Evolutionary conservation across 2,797 vertebrate genomes (phyloP).

Genomic region (Buphagus erythrorhynchus): DNA sequence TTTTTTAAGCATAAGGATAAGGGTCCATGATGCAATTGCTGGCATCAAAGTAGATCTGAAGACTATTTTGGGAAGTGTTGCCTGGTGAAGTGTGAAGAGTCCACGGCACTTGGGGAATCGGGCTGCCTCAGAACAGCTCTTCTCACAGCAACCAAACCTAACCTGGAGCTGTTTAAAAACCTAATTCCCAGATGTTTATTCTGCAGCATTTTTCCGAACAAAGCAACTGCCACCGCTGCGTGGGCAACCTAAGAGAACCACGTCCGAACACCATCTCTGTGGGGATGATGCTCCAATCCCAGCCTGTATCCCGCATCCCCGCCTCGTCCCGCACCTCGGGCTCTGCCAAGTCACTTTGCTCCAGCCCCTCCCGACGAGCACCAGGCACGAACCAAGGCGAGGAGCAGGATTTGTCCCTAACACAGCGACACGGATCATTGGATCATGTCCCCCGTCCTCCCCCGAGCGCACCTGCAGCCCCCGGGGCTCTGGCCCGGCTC

Average conservation of each 20-base stretch:
- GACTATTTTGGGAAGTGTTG: neutral
- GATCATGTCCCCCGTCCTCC: rapidly evolving
- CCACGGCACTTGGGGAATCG: rapidly evolving
- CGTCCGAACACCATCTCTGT: rapidly evolving
- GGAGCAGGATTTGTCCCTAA: neutral
- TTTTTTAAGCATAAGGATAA: neutral
- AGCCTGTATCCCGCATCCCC: neutral
- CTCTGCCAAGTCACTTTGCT: rapidly evolving
- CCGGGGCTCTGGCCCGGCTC: rapidly evolving
- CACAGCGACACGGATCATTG: rapidly evolving
- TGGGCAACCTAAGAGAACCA: rapidly evolving
- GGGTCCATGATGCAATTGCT: neutral
- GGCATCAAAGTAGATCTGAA: neutral
- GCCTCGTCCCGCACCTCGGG: neutral
- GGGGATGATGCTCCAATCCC: neutral
- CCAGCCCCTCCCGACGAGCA: neutral
- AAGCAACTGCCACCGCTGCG: neutral
- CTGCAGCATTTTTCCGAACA: neutral
- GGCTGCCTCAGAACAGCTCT: neutral
- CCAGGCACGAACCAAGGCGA: neutral
- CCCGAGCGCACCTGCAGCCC: neutral
- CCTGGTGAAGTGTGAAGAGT: neutral
- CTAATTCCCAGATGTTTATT: neutral
- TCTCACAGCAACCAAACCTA: neutral
- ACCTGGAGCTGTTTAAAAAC: too few species aligned